phyloP scores from a whole-genome alignment of 2,797 vertebrate species.

The Danio albolineatus region DNA sequence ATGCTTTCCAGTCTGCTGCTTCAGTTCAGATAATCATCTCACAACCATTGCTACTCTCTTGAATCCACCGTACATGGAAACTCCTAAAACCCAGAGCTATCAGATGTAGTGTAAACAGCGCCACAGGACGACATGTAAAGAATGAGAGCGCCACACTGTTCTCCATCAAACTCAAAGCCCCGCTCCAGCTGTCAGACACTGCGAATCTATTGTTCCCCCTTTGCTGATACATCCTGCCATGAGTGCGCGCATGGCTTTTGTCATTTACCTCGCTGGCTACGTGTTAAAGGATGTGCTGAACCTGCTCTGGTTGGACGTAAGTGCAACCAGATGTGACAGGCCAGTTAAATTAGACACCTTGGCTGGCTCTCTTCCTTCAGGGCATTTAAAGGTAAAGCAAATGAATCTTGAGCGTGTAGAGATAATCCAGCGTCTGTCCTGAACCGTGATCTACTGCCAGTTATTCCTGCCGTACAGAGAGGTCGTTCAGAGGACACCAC shows the following conservation, averaged over 20 bases:
- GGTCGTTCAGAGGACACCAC: constrained; percentile 31
- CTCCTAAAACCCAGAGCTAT: neutral
- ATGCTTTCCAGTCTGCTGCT: neutral
- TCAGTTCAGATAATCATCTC: constrained; percentile 3
- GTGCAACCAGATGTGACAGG: constrained; percentile 51
- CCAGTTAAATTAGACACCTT: constrained; percentile 58
- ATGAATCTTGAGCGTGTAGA: constrained; percentile 44
- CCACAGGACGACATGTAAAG: constrained; percentile 13
- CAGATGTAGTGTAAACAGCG: constrained; percentile 8
- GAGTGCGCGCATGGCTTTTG: constrained; percentile 55
- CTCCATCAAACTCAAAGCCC: constrained; percentile 38
- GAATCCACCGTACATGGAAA: neutral
- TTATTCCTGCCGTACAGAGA: constrained; percentile 29
- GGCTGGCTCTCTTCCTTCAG: constrained; percentile 41
- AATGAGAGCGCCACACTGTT: constrained; percentile 12
- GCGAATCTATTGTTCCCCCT: constrained; percentile 37
- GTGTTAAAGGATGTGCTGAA: constrained; percentile 45
- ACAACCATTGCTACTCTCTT: neutral
- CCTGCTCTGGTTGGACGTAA: constrained; percentile 49
- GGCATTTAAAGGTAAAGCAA: constrained; percentile 52
- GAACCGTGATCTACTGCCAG: constrained; percentile 17
- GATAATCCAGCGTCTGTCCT: constrained; percentile 29
- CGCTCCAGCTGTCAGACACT: constrained; percentile 46
- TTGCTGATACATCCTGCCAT: constrained; percentile 55
- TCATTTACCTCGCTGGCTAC: constrained; percentile 48